Evolutionary conservation across 1,140 invertebrate genomes (phyloP), one percentile per base, ranked within the genome.

Genomic region (Augochlora pura): DNA sequence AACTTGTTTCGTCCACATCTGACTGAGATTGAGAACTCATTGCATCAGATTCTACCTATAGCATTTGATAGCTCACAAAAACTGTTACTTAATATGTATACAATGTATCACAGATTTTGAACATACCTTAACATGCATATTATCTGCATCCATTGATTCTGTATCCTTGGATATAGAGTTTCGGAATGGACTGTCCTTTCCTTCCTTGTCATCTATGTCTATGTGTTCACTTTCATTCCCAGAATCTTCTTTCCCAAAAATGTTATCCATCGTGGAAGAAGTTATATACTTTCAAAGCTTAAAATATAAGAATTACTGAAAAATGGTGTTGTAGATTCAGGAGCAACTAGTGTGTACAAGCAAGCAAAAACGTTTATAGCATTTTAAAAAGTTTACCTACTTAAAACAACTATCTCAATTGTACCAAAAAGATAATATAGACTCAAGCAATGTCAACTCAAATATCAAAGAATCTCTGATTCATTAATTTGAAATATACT

Each of bases 211-310:
- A 0, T 88, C 81, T 10, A 82, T 49, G 23, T 85, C 74, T 21
- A 70, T 59, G 25, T 80, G 81, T 5, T 90, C 87, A 7, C 72
- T 86, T 73, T 91, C 88, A 77, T 90, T 87, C 1, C 82, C 89
- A 39, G 90, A 89, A 74, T 91, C 90, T 79, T 90, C 90, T 75
- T 89, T 90, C 6, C 88, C 90, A 82, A 91, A 90, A 63, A 91
- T 84, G 64, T 90, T 85, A 78, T 91, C 90, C 90, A 91, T 90
- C 54, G 64, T 64, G 38, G 32, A n/a, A 27, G 54, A 16, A 12
- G 23, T 65, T 52, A 64, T 25, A 0, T 60, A 52, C 62, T 46
- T 54, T 6, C 23, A 65, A 23, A 42, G 21, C 14, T n/a, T 49
- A 32, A 1, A 16, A 71, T 1, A 52, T 70, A 12, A 25, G 54